These are phyloP conservation scores for Myiozetetes cayanensis DNA, from an alignment of 2,113 vertebrate species.

Conservation along the genomic window DNA sequence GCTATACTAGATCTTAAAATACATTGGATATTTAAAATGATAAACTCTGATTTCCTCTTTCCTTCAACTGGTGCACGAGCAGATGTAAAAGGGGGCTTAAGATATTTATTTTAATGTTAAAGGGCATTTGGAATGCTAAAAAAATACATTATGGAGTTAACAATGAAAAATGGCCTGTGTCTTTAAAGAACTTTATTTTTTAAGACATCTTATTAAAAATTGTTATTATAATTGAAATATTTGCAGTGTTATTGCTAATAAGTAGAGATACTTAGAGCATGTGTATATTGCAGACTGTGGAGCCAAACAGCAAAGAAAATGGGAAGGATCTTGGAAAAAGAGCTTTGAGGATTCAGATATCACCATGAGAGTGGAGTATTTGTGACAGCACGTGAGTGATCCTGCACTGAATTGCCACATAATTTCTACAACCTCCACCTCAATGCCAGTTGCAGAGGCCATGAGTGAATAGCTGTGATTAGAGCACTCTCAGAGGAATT, in stretches of 20 bases:
- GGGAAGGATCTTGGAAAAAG: neutral
- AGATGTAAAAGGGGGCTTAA: neutral
- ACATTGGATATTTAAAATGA: neutral
- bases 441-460: neutral
- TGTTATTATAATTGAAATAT: neutral
- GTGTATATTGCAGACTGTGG: neutral
- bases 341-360: neutral
- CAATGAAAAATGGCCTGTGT: neutral
- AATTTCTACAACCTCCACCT: neutral
- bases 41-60: neutral
- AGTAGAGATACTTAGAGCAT: neutral
- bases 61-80: neutral
- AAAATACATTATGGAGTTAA: neutral
- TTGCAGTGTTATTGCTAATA: neutral
- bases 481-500: neutral
- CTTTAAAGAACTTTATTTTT: neutral
- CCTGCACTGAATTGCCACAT: accelerated
- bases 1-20: neutral
- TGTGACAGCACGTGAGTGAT: accelerated
- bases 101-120: neutral
- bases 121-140: neutral
- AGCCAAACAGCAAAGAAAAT: neutral
- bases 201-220: neutral
- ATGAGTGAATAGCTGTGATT: neutral
- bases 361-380: neutral